Conservation (phyloP, 2,113 vertebrate species). For the Ameiurus melas region DNA sequence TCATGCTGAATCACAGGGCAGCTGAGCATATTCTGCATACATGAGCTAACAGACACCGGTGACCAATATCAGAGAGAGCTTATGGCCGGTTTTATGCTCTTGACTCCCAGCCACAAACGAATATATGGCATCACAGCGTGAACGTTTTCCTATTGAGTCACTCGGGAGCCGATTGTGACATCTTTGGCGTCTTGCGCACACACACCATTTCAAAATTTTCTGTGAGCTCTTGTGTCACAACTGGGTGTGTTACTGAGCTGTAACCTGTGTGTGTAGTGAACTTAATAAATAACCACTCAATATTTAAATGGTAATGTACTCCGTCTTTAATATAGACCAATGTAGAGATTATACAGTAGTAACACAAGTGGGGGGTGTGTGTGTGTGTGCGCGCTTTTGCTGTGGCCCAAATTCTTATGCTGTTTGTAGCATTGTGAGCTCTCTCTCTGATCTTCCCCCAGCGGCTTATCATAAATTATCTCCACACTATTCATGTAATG, state of each 20-base stretch:
- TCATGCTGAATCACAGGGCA: neutral
- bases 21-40: neutral
- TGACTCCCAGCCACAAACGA: neutral
- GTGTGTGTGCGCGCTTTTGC: neutral
- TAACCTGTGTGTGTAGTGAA: neutral
- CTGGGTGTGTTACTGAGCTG: neutral
- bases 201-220: neutral
- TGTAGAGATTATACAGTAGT: constrained; percentile 1
- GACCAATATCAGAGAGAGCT: neutral
- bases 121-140: neutral
- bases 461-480: constrained; percentile 41
- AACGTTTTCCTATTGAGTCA: neutral
- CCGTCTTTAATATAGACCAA: neutral
- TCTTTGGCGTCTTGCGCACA: neutral
- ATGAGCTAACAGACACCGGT: neutral
- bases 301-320: neutral
- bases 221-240: neutral
- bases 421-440: neutral
- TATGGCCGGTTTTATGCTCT: neutral
- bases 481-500: neutral
- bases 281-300: neutral
- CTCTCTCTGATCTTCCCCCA: neutral
- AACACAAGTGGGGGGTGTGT: neutral
- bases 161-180: neutral
- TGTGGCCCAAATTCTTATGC: constrained; percentile 16